phyloP scores from a whole-genome alignment of 2,888 invertebrate genomes.

The Allygus modestus region DNA sequence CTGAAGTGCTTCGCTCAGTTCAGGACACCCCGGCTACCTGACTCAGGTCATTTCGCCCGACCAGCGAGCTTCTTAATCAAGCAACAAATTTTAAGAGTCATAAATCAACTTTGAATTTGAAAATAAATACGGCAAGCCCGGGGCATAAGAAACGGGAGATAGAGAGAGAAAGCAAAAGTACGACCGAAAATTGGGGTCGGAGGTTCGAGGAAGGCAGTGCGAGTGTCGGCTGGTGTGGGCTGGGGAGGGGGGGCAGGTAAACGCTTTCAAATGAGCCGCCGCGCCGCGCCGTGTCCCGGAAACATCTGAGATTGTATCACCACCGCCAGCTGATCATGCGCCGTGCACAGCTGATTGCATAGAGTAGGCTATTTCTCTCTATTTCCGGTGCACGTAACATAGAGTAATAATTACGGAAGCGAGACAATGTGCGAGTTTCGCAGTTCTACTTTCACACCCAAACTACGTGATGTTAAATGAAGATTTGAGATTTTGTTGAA shows the following conservation, averaged over 20 bases:
- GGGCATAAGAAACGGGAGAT: background rate
- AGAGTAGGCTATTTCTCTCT: background rate
- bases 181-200: constrained; percentile 29
- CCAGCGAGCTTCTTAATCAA: no score
- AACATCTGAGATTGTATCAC: constrained; percentile 39
- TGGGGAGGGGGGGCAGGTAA: constrained; percentile 9
- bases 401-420: background rate
- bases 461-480: no score
- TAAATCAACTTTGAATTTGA: background rate
- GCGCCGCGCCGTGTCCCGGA: constrained; percentile 19
- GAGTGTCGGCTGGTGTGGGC: background rate
- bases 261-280: constrained; percentile 45
- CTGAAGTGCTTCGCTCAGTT: constrained; percentile 9
- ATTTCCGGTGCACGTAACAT: constrained; percentile 23
- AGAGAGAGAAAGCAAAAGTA: constrained; percentile 42
- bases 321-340: constrained; percentile 36
- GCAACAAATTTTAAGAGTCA: background rate
- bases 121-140: background rate
- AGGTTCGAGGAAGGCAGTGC: background rate
- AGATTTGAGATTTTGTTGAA: no score
- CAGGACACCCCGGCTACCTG: constrained; percentile 9
- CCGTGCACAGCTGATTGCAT: constrained; percentile 33
- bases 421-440: background rate
- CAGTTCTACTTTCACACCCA: no score
- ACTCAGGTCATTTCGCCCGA: background rate